Base-by-base conservation (phyloP, 2,888 invertebrate genomes). In the Dolichomitus sp. region DNA sequence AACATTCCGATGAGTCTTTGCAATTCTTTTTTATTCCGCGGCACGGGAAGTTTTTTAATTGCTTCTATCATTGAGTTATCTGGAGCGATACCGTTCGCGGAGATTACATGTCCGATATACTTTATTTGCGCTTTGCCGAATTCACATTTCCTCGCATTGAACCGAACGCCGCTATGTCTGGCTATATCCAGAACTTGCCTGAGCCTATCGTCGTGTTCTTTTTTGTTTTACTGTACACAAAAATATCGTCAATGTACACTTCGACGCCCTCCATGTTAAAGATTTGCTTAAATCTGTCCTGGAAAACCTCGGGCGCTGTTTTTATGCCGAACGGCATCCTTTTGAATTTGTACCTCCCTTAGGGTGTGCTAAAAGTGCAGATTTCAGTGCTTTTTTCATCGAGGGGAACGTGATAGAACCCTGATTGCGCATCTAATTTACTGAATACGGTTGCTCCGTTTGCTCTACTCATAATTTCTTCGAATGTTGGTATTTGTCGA, bases 161-260 rank as follows among this genome's bases (percentile, higher is more conserved):
- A 88, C 65, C 76, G 86, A 11, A 87, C 77, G 19, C 83, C 81
- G 23, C 65, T 84, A 48, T 80, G 54, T 78, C 57, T 83, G 11
- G 86, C 88, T 61, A 78, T 74, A 14, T 81, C 33, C 33, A 89
- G 57, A 12, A 88, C 85, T 73, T 83, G 19, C 73, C 80, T 52
- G 30, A 88, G 68, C 12, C 82, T 86, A 30, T 33, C 17, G 65
- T 88, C 85, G 70, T 87, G 88, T 77, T 89, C 84, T 78, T 86
- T 78, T 82, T 69, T n/a, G 77, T 85, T 73, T 85, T 80, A 27
- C 79, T 88, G 50, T 81, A 79, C 33, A 89, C 84, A n/a, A 88
- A 75, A 17, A 84, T 77, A 65, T 89, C 88, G 61, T 89, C 89
- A 59, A 89, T 84, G 69, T 90, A 89, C n/a, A 89, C 83, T 50